phyloP scores from a whole-genome alignment of 2,113 vertebrate genomes.

The Cryptomyrus ogoouensis region DNA sequence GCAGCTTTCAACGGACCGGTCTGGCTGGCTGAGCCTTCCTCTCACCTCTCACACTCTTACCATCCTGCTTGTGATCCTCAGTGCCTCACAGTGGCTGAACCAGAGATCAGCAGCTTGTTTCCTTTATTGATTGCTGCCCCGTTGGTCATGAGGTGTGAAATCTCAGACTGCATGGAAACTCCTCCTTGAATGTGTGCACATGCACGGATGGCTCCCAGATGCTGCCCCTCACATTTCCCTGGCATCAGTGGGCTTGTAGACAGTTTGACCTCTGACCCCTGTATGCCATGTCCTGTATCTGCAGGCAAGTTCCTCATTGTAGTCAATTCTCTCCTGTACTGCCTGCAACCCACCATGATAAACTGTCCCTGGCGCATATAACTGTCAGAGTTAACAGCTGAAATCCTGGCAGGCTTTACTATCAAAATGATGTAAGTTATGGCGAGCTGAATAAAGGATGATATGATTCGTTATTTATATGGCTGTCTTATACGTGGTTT shows the following conservation, averaged over 20 bases:
- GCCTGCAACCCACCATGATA: not conserved
- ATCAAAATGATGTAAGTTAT: not conserved
- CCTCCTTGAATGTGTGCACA: not conserved
- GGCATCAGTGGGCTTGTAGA: not conserved
- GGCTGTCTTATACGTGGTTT: not conserved
- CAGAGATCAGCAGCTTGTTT: not conserved
- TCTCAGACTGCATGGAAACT: not conserved
- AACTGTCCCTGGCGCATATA: not conserved
- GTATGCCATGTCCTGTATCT: not conserved
- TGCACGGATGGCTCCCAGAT: not conserved
- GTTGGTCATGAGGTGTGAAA: not conserved
- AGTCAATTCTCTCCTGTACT: not conserved
- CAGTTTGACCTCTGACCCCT: not conserved
- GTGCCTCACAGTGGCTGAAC: not conserved
- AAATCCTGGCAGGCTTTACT: not conserved
- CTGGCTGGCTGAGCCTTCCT: not conserved
- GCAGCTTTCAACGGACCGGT: not conserved
- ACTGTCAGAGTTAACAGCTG: not conserved
- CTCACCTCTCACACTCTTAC: not conserved
- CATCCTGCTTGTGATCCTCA: not conserved
- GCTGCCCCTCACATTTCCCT: not conserved
- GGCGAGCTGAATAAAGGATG: not conserved
- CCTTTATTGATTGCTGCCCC: not conserved
- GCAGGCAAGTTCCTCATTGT: not conserved
- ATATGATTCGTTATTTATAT: not conserved